Conservation (phyloP, 2,797 vertebrate species). For the Gambelia wislizenii region DNA sequence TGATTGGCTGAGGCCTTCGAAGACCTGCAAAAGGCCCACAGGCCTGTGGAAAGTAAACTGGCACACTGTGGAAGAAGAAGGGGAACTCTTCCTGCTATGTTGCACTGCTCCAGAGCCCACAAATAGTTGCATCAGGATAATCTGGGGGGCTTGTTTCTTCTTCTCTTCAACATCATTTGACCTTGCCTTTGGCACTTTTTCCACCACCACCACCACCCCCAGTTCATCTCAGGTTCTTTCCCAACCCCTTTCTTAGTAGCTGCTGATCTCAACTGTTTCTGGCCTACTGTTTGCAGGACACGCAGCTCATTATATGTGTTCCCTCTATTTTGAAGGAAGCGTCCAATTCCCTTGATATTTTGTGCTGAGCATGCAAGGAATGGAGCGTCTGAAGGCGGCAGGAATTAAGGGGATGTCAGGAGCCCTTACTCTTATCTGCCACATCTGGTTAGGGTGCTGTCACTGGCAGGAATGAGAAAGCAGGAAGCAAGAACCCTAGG, state of each 20-base stretch:
- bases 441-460: slow-evolving; percentile 28
- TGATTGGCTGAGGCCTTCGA: no score
- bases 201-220: not conserved
- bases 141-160: not conserved
- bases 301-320: not conserved
- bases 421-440: slow-evolving; percentile 20
- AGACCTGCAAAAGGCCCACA: no score
- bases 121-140: no score
- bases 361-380: slow-evolving; percentile 1
- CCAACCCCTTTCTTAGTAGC: not conserved
- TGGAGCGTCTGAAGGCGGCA: not conserved
- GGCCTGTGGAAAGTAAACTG: no score
- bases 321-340: not conserved
- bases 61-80: no score
- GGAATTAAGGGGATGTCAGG: slow-evolving; percentile 6
- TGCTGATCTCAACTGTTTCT: not conserved
- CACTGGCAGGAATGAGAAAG: not conserved
- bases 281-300: not conserved
- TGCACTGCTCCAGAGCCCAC: no score
- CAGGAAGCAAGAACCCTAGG: not conserved
- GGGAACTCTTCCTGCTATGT: no score
- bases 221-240: not conserved
- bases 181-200: not conserved
- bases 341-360: not conserved
- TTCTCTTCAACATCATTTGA: not conserved